Evolutionary conservation across 2,113 vertebrate species (phyloP).

Genomic region (Cebidichthys violaceus): DNA sequence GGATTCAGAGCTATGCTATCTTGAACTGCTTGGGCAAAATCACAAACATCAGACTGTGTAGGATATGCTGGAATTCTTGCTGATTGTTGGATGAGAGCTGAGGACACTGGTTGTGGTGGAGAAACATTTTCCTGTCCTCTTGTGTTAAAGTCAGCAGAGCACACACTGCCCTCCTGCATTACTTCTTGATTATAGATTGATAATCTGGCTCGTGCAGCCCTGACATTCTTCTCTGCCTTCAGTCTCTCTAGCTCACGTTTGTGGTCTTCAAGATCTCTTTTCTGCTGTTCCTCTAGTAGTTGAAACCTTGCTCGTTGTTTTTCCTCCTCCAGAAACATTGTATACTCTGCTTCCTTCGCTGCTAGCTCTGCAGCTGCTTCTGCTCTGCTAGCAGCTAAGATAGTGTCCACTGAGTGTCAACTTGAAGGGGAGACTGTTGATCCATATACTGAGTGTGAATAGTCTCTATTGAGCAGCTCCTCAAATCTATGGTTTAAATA

Average conservation of each 20-base stretch:
- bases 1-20: slow-evolving; percentile 26
- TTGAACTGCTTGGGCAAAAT: slow-evolving; percentile 32
- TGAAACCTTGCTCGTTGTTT: slow-evolving; percentile 1
- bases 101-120: no score
- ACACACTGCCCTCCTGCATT: no score
- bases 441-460: slow-evolving; percentile 9
- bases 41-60: neutral
- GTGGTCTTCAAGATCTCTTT: no score
- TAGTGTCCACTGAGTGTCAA: neutral
- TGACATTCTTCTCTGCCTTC: no score
- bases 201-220: no score
- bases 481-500: no score
- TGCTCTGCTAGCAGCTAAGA: neutral
- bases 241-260: no score
- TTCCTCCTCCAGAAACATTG: neutral
- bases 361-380: slow-evolving; percentile 17
- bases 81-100: neutral
- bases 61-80: neutral
- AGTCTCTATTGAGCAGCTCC: no score
- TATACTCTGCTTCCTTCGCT: slow-evolving; percentile 3
- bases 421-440: neutral
- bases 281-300: neutral
- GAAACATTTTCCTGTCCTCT: no score
- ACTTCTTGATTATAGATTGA: no score
- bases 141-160: no score